Evolutionary conservation across 2,113 vertebrate species (phyloP).

Genomic region (Cathartes aura): DNA sequence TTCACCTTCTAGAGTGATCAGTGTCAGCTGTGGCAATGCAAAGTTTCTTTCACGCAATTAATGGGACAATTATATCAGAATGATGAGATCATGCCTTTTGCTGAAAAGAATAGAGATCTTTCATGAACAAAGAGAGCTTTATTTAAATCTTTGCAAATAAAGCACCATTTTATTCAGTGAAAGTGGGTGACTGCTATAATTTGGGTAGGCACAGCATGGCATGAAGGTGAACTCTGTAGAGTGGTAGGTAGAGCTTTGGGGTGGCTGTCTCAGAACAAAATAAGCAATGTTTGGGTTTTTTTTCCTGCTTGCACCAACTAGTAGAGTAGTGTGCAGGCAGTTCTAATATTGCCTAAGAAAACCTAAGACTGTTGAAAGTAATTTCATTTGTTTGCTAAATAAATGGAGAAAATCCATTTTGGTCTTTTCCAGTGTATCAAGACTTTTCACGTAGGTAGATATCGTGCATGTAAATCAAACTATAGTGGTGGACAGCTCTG

Average conservation of each 20-base stretch:
- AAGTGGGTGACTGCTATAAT: constrained; percentile 15
- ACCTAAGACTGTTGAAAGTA: not conserved
- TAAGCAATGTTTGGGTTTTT: not conserved
- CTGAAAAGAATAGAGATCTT: constrained; percentile 54
- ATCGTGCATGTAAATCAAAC: not conserved
- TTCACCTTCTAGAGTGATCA: constrained; percentile 25
- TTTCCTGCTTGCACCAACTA: not conserved
- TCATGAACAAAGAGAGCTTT: constrained; percentile 56
- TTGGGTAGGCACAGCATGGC: constrained; percentile 23
- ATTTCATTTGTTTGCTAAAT: not conserved
- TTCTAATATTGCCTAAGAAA: not conserved
- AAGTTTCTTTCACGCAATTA: constrained; percentile 36
- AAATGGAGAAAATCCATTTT: not conserved
- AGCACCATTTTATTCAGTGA: constrained; percentile 14
- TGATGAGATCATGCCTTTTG: constrained; percentile 65
- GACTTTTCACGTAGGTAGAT: not conserved
- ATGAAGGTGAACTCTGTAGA: constrained; percentile 5
- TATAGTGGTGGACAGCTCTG: not conserved
- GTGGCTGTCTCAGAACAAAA: not conserved
- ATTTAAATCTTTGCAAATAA: constrained; percentile 54
- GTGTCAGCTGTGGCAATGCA: not conserved
- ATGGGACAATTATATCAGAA: constrained; percentile 59
- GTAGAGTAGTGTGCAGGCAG: not conserved
- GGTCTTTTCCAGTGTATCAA: not conserved
- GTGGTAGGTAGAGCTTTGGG: not conserved